Evolutionary conservation across 2,888 invertebrate genomes (phyloP), one percentile per base, ranked within the genome.

Genomic region (Lycaena phlaeas): DNA sequence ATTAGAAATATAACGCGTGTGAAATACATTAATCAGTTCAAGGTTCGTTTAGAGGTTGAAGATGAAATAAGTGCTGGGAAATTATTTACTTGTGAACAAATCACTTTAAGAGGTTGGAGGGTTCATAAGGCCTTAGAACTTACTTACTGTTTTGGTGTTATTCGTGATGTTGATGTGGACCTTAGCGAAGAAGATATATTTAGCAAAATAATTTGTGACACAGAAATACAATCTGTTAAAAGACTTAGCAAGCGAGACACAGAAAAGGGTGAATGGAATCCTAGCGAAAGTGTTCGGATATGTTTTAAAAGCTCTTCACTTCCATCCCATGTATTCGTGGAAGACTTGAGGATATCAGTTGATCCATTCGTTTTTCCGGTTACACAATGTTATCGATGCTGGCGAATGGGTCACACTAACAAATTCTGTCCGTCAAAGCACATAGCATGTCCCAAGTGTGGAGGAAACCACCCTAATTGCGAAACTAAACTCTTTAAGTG

Each of bases 151-250:
- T 55, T 51, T 38, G 55, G 54, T 3, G 25, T 54, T 1, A 46
- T 55, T 1, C 50, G 40, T 42, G 43, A 51, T 14, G 31, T 57
- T 1, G 55, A 57, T 3, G 1, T 52, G 1, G 51, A 53, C 0
- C 25, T 51, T 26, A 27, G 26, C 3, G 51, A 53, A 5, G 14
- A 49, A 15, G 53, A 52, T 5, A 31, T 55, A 5, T 2, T 43
- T 1, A 22, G 46, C n/a, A 39, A 28, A 5, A 15, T 50, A 1
- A 11, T 31, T 5, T 26, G 44, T 14, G 26, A 37, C 2, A 4
- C 14, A 1, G 38, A 47, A 11, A 42, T 54, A 6, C 1, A 45
- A 6, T 30, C 48, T 1, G 30, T 45, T 9, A 48, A 47, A 29
- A 25, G 46, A 30, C 28, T 53, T 15, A 49, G 39, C 22, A 41